Percentiles rank a stretch among this genome's conserved stretches.
These are phyloP conservation scores for Hydractinia symbiolongicarpus DNA, from an alignment of 30 jellyfish, hydroid and myxozoan species.

Conservation along the genomic window DNA sequence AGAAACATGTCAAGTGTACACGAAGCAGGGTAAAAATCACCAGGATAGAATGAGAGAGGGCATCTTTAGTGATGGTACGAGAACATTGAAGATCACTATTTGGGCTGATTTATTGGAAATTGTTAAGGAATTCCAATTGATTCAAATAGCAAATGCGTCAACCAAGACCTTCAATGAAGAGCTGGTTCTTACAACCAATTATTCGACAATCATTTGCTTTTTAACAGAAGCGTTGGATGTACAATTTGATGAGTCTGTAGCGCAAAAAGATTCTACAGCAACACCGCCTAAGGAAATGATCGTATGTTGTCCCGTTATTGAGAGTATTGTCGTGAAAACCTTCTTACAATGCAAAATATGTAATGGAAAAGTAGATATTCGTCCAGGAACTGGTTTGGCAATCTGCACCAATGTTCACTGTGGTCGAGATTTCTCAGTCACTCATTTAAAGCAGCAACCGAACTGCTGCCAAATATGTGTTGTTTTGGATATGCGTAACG, in stretches of 20 bases:
- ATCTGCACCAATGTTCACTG: background rate
- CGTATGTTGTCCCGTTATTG: slow-evolving; percentile 3
- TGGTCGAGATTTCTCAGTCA: background rate
- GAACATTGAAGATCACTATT: background rate
- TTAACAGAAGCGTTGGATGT: slow-evolving; percentile 4
- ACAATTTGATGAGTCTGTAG: background rate
- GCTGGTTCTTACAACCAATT: slow-evolving; percentile 3
- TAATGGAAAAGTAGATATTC: background rate
- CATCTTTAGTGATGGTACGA: slow-evolving; percentile 8
- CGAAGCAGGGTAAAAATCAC: background rate
- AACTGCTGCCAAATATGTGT: background rate
- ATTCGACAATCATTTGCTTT: background rate
- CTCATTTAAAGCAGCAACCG: background rate
- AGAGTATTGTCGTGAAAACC: background rate
- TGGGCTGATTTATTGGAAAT: slow-evolving; percentile 6
- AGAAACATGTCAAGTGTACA: background rate
- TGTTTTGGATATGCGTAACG: background rate
- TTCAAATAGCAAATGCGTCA: background rate
- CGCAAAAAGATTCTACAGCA: background rate
- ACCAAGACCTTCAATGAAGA: background rate
- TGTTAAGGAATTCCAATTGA: background rate
- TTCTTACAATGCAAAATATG: background rate
- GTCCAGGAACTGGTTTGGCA: slow-evolving; percentile 11
- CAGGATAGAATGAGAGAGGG: slow-evolving; percentile 12
- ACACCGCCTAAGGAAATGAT: background rate